These are phyloP conservation scores for Hemistola chrysoprasaria DNA, from an alignment of 2,888 invertebrate genomes.

Conservation along the genomic window DNA sequence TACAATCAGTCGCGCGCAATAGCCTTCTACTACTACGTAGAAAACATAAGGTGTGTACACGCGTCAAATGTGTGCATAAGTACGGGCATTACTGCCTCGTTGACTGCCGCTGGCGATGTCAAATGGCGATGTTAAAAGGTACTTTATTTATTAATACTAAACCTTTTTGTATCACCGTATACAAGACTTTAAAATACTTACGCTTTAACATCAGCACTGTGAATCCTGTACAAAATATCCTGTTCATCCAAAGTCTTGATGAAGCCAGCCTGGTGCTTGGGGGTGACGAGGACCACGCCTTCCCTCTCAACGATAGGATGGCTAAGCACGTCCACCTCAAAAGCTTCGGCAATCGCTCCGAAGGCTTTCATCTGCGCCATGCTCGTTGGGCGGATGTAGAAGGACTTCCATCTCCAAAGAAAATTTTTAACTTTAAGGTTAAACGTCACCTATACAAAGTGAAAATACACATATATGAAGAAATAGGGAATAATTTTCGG, in stretches of 20 bases:
- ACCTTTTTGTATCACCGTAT: neutral
- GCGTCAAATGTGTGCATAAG: too few species aligned
- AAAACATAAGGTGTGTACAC: too few species aligned
- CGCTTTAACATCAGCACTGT: conserved; percentile 71
- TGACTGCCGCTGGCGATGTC: too few species aligned
- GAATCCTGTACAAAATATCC: conserved; percentile 59
- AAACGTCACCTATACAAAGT: too few species aligned
- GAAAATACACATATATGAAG: too few species aligned
- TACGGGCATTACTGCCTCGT: too few species aligned
- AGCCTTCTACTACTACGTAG: too few species aligned
- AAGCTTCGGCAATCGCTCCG: conserved; percentile 35
- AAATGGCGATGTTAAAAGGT: too few species aligned
- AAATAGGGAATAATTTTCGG: too few species aligned
- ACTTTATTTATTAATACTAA: too few species aligned
- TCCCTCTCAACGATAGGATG: conserved; percentile 49
- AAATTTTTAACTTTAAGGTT: conserved; percentile 2
- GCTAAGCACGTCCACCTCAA: conserved; percentile 48
- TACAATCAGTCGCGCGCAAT: too few species aligned
- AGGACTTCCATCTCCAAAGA: conserved; percentile 54
- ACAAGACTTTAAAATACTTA: conserved; percentile 38
- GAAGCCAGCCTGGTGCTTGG: conserved; percentile 52
- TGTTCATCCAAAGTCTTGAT: conserved; percentile 43
- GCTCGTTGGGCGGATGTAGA: conserved; percentile 48
- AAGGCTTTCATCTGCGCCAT: conserved; percentile 46
- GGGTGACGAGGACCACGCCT: conserved; percentile 65